Conservation (phyloP, 1,140 invertebrate genomes). For the Gryllus bimaculatus region DNA sequence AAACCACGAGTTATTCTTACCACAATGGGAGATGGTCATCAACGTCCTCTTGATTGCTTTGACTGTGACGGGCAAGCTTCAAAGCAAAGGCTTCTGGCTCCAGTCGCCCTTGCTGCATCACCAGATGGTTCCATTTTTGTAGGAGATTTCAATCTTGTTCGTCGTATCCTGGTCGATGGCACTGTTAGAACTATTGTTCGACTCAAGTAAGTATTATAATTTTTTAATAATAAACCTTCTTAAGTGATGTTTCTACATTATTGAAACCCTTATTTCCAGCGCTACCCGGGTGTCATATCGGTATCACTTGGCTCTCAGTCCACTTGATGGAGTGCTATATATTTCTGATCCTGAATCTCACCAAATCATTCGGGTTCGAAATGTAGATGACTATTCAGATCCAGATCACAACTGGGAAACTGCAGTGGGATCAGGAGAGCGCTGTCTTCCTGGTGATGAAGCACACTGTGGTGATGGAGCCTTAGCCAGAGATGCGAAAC, state of each 20-base stretch:
- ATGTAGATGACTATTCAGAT: constrained; percentile 72
- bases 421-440: constrained; percentile 86
- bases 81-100: constrained; percentile 76
- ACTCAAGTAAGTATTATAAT: constrained; percentile 61
- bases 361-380: constrained; percentile 81
- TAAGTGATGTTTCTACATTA: not conserved
- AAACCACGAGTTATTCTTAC: constrained; percentile 83
- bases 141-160: constrained; percentile 90
- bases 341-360: constrained; percentile 92
- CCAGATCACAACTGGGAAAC: constrained; percentile 88
- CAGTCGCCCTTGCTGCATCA: constrained; percentile 80
- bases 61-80: constrained; percentile 75
- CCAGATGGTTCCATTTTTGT: constrained; percentile 91
- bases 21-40: constrained; percentile 87
- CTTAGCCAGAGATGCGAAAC: constrained; percentile 79
- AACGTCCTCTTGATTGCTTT: constrained; percentile 69
- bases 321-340: constrained; percentile 85
- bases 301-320: constrained; percentile 89
- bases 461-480: constrained; percentile 94
- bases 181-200: constrained; percentile 78
- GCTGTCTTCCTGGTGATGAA: constrained; percentile 87
- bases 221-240: not conserved
- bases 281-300: constrained; percentile 88
- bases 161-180: constrained; percentile 80
- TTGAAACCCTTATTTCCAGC: constrained; percentile 40